Evolutionary conservation across 2,113 vertebrate species (phyloP).

Genomic region (Chaenogobius annularis): DNA sequence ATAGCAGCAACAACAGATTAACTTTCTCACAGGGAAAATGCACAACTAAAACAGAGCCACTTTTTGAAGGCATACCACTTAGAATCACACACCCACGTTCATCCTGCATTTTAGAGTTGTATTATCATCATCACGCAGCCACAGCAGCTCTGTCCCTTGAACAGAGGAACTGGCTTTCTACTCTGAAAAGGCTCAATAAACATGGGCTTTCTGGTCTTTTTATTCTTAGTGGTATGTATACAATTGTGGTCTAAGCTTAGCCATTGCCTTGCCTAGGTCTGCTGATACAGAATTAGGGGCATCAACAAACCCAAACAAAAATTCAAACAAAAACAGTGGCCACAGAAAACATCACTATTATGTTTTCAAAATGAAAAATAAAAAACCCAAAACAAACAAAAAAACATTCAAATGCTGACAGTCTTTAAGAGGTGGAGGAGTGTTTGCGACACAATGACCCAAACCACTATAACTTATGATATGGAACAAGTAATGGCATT

Average conservation of each 20-base stretch:
- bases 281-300: constrained; percentile 55
- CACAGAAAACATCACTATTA: constrained; percentile 62
- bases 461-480: not conserved
- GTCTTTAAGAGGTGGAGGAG: constrained; percentile 42
- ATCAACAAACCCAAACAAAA: constrained; percentile 72
- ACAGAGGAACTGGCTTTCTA: constrained; percentile 12
- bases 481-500: constrained; percentile 14
- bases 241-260: constrained; percentile 57
- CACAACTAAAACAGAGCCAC: constrained; percentile 41
- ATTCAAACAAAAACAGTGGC: constrained; percentile 27
- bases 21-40: constrained; percentile 39
- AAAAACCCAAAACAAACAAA: too few relatives aligned
- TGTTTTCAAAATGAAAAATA: constrained; percentile 61
- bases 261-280: constrained; percentile 53
- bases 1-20: constrained; percentile 41
- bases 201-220: constrained; percentile 22
- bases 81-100: constrained; percentile 52
- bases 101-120: constrained; percentile 29
- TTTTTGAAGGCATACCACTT: constrained; percentile 61
- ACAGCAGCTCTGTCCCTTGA: constrained; percentile 5
- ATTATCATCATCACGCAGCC: constrained; percentile 3
- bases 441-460: constrained; percentile 61
- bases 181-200: constrained; percentile 50
- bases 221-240: constrained; percentile 54
- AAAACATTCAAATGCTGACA: constrained; percentile 51